Conservation (phyloP, 2,888 invertebrate genomes). For the Andrena trimmerana region DNA sequence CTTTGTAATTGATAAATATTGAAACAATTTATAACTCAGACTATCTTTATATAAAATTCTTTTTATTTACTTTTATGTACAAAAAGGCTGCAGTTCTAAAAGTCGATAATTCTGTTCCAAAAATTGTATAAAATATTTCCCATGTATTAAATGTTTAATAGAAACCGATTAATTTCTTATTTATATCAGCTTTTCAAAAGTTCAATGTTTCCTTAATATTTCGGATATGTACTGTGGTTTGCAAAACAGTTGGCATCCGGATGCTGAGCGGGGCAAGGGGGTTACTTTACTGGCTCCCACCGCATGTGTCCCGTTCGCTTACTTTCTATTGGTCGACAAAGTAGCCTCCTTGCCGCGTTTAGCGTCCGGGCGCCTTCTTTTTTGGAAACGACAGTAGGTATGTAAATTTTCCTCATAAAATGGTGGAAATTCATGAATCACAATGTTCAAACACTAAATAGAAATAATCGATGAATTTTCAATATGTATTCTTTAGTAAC, state of each 20-base stretch:
- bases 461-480: background rate
- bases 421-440: background rate
- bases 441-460: too few relatives aligned
- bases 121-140: background rate
- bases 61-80: background rate
- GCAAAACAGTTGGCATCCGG: too few relatives aligned
- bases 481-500: background rate
- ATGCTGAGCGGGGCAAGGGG: too few relatives aligned
- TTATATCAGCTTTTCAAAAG: too few relatives aligned
- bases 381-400: too few relatives aligned
- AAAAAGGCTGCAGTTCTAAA: background rate
- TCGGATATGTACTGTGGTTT: background rate
- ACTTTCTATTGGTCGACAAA: too few relatives aligned
- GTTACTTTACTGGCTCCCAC: too few relatives aligned
- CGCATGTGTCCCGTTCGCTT: too few relatives aligned
- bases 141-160: background rate
- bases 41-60: background rate
- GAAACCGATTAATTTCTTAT: background rate
- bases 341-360: too few relatives aligned
- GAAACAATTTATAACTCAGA: background rate
- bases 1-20: background rate
- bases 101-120: background rate
- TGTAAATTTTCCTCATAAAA: background rate
- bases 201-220: background rate
- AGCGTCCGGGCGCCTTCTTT: too few relatives aligned